A percentile compares a stretch with the other conserved stretches of the same genome.
Conservation (phyloP, 1,140 invertebrate species). For the Antheraea mylitta region DNA sequence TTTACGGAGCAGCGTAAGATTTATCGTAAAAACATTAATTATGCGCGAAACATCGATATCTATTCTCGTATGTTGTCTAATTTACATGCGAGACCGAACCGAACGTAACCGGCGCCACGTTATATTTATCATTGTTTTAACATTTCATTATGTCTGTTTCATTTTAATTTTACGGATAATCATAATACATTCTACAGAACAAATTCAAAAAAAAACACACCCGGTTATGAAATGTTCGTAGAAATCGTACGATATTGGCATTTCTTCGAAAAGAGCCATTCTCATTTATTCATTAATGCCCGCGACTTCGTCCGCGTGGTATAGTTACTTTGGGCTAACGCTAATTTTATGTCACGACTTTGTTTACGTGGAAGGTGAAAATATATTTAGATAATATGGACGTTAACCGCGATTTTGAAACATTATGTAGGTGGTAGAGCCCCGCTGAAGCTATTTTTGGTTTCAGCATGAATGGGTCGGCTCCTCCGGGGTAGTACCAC, state of each 20-base stretch:
- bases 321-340: no score
- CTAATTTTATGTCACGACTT: no score
- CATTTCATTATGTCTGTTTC: slow-evolving; percentile 5
- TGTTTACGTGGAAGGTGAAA: no score
- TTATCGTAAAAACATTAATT: background rate
- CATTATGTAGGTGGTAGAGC: no score
- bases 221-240: background rate
- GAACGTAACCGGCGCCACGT: slow-evolving; percentile 4
- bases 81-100: slow-evolving; percentile 5
- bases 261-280: background rate
- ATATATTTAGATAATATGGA: no score
- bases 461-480: no score
- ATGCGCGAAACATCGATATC: slow-evolving; percentile 21
- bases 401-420: no score
- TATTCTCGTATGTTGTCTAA: slow-evolving; percentile 7
- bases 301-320: no score
- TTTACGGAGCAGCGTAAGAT: background rate
- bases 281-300: background rate
- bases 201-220: background rate
- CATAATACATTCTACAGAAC: slow-evolving; percentile 3
- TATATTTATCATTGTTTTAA: slow-evolving; percentile 11
- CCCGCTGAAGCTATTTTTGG: no score
- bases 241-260: background rate
- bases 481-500: no score
- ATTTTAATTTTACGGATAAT: slow-evolving; percentile 7